Conservation (phyloP, 2,888 invertebrate species). For the Calliphora vomitoria region DNA sequence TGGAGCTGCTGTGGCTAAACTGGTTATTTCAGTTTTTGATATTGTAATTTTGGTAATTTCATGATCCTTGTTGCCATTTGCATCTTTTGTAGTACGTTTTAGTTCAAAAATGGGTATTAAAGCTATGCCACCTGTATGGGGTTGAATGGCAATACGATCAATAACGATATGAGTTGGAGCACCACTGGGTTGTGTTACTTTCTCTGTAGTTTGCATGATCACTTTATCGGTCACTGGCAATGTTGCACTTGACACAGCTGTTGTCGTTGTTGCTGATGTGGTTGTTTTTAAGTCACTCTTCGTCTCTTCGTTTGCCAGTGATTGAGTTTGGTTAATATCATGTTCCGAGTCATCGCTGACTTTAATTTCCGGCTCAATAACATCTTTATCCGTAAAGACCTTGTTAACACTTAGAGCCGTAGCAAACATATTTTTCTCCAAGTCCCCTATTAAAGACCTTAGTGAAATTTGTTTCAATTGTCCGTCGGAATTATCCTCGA, state of each 20-base stretch:
- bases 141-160: conserved; percentile 81
- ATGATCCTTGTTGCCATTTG: conserved; percentile 74
- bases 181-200: conserved; percentile 75
- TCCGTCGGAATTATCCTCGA: conserved; percentile 75
- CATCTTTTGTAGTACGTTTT: conserved; percentile 74
- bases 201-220: conserved; percentile 79
- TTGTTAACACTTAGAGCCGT: conserved; percentile 80
- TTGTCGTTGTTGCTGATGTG: background rate
- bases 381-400: conserved; percentile 76
- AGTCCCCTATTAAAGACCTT: conserved; percentile 80
- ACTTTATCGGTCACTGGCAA: conserved; percentile 58
- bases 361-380: conserved; percentile 75
- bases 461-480: conserved; percentile 80
- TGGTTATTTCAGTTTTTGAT: conserved; percentile 58
- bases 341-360: conserved; percentile 55
- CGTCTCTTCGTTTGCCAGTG: conserved; percentile 9
- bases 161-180: conserved; percentile 80
- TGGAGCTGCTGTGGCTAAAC: conserved; percentile 18
- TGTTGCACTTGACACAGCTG: background rate
- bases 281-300: background rate
- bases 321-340: conserved; percentile 62
- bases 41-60: conserved; percentile 78
- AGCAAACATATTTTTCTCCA: conserved; percentile 80
- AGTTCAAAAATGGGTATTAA: conserved; percentile 80
- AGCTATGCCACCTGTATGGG: conserved; percentile 76